Conservation (phyloP, 2,888 invertebrate species). For the Tachina fera region DNA sequence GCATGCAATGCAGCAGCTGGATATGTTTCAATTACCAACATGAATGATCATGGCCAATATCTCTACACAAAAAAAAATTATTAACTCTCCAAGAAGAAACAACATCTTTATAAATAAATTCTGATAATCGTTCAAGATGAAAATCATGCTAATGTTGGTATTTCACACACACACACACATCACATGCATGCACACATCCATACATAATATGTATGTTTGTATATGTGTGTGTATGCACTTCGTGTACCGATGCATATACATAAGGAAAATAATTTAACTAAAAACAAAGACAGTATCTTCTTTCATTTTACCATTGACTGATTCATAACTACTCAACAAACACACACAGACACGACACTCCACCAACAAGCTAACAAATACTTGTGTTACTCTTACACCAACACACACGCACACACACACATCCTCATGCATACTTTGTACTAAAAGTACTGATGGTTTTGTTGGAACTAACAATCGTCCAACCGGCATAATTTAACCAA, state of each 20-base stretch:
- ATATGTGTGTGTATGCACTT: too few species aligned
- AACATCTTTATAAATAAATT: conserved; percentile 25
- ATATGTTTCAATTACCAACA: conserved; percentile 69
- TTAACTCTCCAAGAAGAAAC: conserved; percentile 3
- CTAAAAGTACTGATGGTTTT: conserved; percentile 50
- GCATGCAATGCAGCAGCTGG: conserved; percentile 48
- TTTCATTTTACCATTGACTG: conserved; percentile 61
- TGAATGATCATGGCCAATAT: conserved; percentile 25
- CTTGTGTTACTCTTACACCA: neutral
- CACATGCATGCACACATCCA: conserved; percentile 1
- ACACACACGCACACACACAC: neutral
- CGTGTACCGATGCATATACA: neutral
- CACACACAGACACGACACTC: too few species aligned
- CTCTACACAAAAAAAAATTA: neutral
- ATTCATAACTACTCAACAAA: conserved; percentile 38
- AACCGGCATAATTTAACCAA: conserved; percentile 70
- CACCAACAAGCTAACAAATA: too few species aligned
- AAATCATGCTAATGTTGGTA: conserved; percentile 20
- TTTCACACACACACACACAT: too few species aligned
- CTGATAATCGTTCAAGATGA: conserved; percentile 52
- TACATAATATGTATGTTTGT: neutral
- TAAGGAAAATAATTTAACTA: neutral
- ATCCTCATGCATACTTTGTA: conserved; percentile 31
- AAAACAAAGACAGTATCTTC: conserved; percentile 26
- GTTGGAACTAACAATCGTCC: conserved; percentile 49